A percentile compares a stretch with the other conserved stretches of the same genome.
Conservation (phyloP, 1,140 invertebrate genomes). For the Lordiphosa mommai region DNA sequence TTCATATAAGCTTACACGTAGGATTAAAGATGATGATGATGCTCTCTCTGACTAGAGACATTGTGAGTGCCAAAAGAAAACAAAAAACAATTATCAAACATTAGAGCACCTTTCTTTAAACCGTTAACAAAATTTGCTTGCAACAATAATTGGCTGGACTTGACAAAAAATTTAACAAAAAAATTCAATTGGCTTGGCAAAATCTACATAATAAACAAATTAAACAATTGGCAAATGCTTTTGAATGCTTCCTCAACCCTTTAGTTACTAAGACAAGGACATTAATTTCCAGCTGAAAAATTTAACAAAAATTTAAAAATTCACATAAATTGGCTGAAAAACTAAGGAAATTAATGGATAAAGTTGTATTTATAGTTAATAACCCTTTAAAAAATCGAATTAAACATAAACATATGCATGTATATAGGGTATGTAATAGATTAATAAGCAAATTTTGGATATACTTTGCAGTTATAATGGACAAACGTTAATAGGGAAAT, state of each 20-base stretch:
- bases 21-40: conserved; percentile 53
- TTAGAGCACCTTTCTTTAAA: too few relatives aligned
- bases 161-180: conserved; percentile 1
- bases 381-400: background rate
- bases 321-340: conserved; percentile 8
- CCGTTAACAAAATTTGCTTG: conserved; percentile 28
- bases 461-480: too few relatives aligned
- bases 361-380: conserved; percentile 8
- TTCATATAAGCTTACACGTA: conserved; percentile 65
- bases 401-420: conserved; percentile 14
- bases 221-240: conserved; percentile 60
- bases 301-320: background rate
- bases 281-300: conserved; percentile 25
- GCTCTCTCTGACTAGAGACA: conserved; percentile 76
- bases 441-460: too few relatives aligned
- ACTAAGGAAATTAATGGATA: conserved; percentile 36
- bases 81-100: conserved; percentile 6
- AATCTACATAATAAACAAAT: conserved; percentile 7
- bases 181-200: conserved; percentile 10
- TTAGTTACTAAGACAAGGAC: conserved; percentile 1
- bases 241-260: conserved; percentile 13
- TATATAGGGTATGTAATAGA: conserved; percentile 1
- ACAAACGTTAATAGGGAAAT: too few relatives aligned
- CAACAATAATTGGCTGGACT: conserved; percentile 42
- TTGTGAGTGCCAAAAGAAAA: conserved; percentile 61